Conservation (phyloP, 2,888 invertebrate genomes). For the Horisme vitalbata region DNA sequence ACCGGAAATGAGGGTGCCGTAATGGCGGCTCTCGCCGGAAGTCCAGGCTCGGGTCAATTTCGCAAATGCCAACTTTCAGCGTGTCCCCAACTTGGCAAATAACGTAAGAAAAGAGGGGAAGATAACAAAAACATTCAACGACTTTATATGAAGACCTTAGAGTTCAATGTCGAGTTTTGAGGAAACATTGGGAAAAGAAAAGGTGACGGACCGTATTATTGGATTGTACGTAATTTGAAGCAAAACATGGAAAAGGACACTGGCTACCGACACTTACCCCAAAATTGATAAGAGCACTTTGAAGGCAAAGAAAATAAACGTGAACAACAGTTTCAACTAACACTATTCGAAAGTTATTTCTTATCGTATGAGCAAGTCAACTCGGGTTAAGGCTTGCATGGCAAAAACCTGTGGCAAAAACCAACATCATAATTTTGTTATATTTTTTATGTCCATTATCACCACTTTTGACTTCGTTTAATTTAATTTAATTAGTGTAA, state of each 20-base stretch:
- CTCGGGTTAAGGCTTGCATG: too few species aligned
- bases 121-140: constrained; percentile 19
- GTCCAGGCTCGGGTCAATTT: constrained; percentile 52
- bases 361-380: too few species aligned
- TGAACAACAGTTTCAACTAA: too few species aligned
- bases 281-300: constrained; percentile 7
- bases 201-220: constrained; percentile 35
- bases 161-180: constrained; percentile 11
- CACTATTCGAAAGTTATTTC: too few species aligned
- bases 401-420: too few species aligned
- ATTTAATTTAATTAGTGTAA: too few species aligned
- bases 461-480: too few species aligned
- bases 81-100: constrained; percentile 50
- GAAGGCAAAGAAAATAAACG: too few species aligned
- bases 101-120: constrained; percentile 46
- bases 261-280: constrained; percentile 17
- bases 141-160: constrained; percentile 15
- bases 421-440: too few species aligned
- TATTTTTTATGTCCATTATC: too few species aligned
- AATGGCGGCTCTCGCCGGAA: constrained; percentile 59
- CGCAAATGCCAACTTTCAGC: constrained; percentile 43
- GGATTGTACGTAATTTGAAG: constrained; percentile 30
- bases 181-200: constrained; percentile 11
- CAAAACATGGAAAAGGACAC: constrained; percentile 26
- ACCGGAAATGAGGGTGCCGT: constrained; percentile 61